These are phyloP conservation scores for Pyrgilauda ruficollis DNA, from an alignment of 2,113 vertebrate genomes.

Conservation along the genomic window DNA sequence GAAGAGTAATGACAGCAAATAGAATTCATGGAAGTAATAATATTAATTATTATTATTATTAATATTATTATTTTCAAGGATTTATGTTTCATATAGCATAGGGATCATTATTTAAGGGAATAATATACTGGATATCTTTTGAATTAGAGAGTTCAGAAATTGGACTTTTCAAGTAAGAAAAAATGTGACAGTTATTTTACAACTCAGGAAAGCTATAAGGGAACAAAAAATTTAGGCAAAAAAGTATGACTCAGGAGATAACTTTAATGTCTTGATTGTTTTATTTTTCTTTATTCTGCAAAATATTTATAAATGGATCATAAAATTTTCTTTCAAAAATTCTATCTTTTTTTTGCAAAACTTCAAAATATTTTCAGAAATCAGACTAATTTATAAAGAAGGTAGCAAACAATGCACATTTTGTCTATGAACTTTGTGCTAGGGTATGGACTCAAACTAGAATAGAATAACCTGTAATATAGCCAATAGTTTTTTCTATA, in stretches of 20 bases:
- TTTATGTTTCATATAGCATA: not conserved
- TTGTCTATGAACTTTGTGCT: not conserved
- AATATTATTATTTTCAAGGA: not conserved
- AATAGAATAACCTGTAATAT: not conserved
- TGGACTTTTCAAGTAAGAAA: not conserved
- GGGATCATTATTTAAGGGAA: not conserved
- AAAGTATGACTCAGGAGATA: not conserved
- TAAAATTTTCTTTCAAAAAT: not conserved
- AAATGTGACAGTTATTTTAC: not conserved
- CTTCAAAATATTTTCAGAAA: not conserved
- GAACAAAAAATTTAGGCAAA: not conserved
- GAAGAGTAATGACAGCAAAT: not conserved
- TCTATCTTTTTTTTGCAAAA: not conserved
- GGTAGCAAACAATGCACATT: fast-evolving
- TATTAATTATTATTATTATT: not conserved
- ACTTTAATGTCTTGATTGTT: not conserved
- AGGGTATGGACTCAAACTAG: not conserved
- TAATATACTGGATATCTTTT: not conserved
- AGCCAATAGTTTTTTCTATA: not conserved
- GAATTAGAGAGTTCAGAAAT: not conserved
- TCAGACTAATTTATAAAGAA: not conserved
- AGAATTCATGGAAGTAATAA: not conserved
- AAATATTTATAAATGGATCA: not conserved
- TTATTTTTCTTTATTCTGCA: not conserved
- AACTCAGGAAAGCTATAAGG: not conserved